A percentile compares a stretch with the other conserved stretches of the same genome.
Evolutionary conservation across 2,113 vertebrate genomes (phyloP).

Genomic region (Gobio gobio): DNA sequence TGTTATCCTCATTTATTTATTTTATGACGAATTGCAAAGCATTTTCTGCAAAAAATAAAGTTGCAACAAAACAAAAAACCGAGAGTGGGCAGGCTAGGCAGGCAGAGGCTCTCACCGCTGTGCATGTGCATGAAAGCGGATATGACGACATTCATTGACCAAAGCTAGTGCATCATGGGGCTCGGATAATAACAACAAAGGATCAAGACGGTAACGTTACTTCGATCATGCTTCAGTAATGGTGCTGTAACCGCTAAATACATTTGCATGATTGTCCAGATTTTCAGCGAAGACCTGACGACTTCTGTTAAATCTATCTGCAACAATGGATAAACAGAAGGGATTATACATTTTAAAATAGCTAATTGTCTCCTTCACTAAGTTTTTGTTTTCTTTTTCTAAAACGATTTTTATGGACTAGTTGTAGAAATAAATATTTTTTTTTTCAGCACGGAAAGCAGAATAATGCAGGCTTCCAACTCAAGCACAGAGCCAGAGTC

Average conservation of each 20-base stretch:
- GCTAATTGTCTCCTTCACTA: no score
- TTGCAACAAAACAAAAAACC: not conserved
- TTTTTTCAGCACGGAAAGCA: not conserved
- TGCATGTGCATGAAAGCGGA: not conserved
- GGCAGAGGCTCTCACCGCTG: not conserved
- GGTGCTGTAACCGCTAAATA: not conserved
- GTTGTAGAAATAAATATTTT: not conserved
- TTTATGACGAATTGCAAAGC: not conserved
- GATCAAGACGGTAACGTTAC: no score
- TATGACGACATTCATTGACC: not conserved
- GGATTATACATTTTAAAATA: not conserved
- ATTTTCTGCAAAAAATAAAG: not conserved
- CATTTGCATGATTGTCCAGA: not conserved
- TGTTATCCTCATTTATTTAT: not conserved
- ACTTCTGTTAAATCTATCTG: not conserved
- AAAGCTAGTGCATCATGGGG: not conserved
- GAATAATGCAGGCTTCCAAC: not conserved
- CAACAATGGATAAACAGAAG: not conserved
- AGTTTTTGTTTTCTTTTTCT: no score
- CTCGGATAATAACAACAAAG: constrained; percentile 27
- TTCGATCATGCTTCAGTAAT: not conserved
- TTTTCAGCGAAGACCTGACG: not conserved
- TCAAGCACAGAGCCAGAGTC: not conserved
- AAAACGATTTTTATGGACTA: not conserved
- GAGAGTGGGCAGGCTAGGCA: not conserved